A percentile compares a stretch with the other conserved stretches of the same genome.
phyloP scores from a whole-genome alignment of 2,113 vertebrate genomes.

The Pollachius pollachius region DNA sequence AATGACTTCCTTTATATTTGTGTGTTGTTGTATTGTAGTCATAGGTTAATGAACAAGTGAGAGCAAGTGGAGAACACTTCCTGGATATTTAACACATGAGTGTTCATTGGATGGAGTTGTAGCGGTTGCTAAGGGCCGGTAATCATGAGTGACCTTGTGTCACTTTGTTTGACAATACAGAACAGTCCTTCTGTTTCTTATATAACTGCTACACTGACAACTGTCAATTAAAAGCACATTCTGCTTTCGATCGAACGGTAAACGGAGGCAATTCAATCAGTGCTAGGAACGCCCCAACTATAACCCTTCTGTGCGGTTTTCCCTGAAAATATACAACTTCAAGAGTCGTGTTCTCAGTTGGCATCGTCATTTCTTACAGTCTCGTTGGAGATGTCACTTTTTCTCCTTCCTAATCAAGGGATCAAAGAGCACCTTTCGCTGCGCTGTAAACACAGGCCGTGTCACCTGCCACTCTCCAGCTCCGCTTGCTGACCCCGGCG shows the following conservation, averaged over 20 bases:
- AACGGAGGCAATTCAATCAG: conserved; percentile 3
- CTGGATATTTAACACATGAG: too few species aligned
- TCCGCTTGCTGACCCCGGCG: not conserved
- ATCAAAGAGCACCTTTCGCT: not conserved
- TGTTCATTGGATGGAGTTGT: too few species aligned
- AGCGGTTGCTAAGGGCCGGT: too few species aligned
- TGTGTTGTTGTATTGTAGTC: not conserved
- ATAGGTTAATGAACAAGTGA: too few species aligned
- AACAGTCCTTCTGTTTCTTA: conserved; percentile 1
- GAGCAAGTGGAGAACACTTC: too few species aligned
- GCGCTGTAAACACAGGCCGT: not conserved
- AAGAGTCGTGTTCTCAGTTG: not conserved
- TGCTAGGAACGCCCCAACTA: conserved; percentile 1
- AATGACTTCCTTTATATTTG: not conserved
- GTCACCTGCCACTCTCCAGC: not conserved
- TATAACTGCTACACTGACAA: not conserved
- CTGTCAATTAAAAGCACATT: conserved; percentile 12
- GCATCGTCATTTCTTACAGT: not conserved
- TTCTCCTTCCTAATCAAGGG: not conserved
- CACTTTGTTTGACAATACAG: too few species aligned
- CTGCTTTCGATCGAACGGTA: conserved; percentile 6
- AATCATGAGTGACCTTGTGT: too few species aligned
- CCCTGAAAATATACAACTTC: not conserved
- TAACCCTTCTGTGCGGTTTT: not conserved
- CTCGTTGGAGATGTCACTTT: not conserved